Percentiles rank a stretch among this genome's conserved stretches.
Evolutionary conservation across 2,797 vertebrate genomes (phyloP).

Genomic region (Mus spretus): DNA sequence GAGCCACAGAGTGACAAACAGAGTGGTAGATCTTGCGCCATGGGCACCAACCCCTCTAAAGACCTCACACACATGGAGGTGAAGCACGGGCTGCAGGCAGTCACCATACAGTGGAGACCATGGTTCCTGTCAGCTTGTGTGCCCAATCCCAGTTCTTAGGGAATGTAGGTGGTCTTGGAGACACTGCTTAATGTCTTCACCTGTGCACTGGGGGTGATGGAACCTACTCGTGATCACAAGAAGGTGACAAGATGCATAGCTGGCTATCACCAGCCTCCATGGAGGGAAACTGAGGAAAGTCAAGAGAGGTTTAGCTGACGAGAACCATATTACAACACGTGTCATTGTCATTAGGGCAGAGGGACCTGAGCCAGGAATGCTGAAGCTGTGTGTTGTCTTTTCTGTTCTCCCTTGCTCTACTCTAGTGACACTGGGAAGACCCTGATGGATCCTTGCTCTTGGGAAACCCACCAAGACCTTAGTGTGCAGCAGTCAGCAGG

Average conservation of each 20-base stretch:
- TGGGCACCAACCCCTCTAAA: neutral
- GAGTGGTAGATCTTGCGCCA: rapidly evolving
- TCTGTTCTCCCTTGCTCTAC: neutral
- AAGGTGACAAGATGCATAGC: neutral
- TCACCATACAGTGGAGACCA: neutral
- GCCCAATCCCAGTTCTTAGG: neutral
- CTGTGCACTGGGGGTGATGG: neutral
- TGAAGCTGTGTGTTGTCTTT: neutral
- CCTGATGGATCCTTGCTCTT: neutral
- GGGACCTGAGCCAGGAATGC: neutral
- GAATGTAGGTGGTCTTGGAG: neutral
- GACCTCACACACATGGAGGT: neutral
- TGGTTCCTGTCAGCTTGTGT: neutral
- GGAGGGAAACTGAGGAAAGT: neutral
- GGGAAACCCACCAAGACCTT: neutral
- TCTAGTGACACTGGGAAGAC: neutral
- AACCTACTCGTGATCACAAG: too few species aligned
- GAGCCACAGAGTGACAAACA: neutral
- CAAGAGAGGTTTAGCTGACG: neutral
- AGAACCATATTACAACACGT: neutral
- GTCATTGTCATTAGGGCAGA: neutral
- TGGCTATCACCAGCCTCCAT: neutral
- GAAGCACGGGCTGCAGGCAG: too few species aligned
- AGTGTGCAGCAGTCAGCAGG: neutral
- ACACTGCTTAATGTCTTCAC: neutral